These are phyloP conservation scores for Montipora cactus DNA, from an alignment of 64 coral and sea anemone species.

Conservation along the genomic window DNA sequence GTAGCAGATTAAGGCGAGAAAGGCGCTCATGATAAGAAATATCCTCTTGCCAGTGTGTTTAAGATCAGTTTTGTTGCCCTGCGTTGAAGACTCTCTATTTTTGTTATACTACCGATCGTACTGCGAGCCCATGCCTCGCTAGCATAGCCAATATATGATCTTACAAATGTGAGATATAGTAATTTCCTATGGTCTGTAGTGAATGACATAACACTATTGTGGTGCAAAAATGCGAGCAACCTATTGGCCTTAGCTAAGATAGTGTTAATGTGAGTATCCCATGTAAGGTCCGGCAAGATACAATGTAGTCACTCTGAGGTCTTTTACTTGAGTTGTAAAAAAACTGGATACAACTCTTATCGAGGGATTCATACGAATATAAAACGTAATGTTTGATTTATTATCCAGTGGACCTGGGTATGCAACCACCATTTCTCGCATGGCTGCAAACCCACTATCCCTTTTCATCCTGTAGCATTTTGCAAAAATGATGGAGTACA, in stretches of 20 bases:
- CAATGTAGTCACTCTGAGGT: neutral
- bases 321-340: conserved; percentile 4
- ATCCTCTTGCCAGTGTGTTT: conserved; percentile 42
- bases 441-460: too few species aligned
- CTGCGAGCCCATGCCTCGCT: conserved; percentile 33
- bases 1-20: conserved; percentile 27
- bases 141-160: conserved; percentile 24
- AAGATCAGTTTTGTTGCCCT: conserved; percentile 52
- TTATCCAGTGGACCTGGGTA: too few species aligned
- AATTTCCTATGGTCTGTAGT: neutral
- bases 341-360: too few species aligned
- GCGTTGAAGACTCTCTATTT: conserved; percentile 14
- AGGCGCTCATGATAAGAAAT: conserved; percentile 37
- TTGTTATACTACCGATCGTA: conserved; percentile 13
- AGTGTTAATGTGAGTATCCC: conserved; percentile 30
- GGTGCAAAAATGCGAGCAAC: conserved; percentile 23
- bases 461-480: too few species aligned
- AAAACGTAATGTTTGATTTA: too few species aligned
- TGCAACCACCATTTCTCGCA: too few species aligned
- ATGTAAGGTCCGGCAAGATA: conserved; percentile 10
- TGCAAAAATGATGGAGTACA: too few species aligned
- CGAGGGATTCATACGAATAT: too few species aligned
- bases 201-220: conserved; percentile 37
- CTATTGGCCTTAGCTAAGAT: conserved; percentile 4
- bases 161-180: conserved; percentile 20